phyloP scores from a whole-genome alignment of 2,797 vertebrate species.

The Champsocephalus gunnari region DNA sequence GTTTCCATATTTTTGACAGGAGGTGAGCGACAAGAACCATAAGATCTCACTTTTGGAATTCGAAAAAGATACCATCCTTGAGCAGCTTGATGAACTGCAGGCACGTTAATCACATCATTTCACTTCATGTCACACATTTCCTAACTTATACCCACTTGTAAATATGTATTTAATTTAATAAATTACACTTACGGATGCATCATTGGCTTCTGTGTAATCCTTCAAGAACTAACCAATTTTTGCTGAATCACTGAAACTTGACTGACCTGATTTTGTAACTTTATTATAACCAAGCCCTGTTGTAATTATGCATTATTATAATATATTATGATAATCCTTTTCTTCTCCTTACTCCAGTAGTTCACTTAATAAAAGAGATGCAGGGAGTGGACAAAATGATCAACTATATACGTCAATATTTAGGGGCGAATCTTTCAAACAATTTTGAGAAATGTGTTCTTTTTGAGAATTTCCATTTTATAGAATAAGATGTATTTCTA shows the following conservation, averaged over 20 bases:
- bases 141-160: slow-evolving; percentile 55
- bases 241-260: not conserved
- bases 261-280: too few species aligned
- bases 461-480: not conserved
- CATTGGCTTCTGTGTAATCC: slow-evolving; percentile 4
- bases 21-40: slow-evolving; percentile 77
- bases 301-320: not conserved
- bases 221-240: not conserved
- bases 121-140: not conserved
- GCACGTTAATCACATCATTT: slow-evolving; percentile 46
- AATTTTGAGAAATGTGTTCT: too few species aligned
- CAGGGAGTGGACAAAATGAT: too few species aligned
- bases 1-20: slow-evolving; percentile 60
- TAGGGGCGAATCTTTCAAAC: too few species aligned
- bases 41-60: slow-evolving; percentile 79
- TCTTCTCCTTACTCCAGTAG: not conserved
- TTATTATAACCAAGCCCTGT: not conserved
- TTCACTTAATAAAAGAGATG: too few species aligned
- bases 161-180: slow-evolving; percentile 75
- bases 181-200: slow-evolving; percentile 27
- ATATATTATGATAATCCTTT: not conserved
- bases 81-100: slow-evolving; percentile 66
- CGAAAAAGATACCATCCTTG: slow-evolving; percentile 76
- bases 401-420: too few species aligned
- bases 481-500: not conserved